These are phyloP conservation scores for Tetrax tetrax DNA, from an alignment of 2,113 vertebrate species.

Conservation along the genomic window DNA sequence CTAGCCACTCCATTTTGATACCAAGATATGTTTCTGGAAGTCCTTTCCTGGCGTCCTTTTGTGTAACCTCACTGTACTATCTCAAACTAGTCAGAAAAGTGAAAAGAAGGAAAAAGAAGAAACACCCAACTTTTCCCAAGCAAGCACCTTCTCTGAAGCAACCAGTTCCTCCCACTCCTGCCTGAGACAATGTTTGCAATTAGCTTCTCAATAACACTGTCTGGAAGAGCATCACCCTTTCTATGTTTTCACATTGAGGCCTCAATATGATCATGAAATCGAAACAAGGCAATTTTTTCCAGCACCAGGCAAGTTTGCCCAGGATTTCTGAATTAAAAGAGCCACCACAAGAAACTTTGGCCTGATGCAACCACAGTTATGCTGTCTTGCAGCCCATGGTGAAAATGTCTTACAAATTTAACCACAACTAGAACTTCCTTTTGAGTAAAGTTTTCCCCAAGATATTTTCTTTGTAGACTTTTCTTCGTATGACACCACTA, in stretches of 20 bases:
- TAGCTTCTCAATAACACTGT: slow-evolving; percentile 8
- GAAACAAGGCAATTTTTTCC: slow-evolving; percentile 31
- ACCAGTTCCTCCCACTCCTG: background rate
- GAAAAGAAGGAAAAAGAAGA: background rate
- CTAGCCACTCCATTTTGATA: background rate
- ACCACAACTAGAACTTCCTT: background rate
- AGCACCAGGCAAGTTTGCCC: background rate
- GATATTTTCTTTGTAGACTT: background rate
- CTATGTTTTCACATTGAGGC: slow-evolving; percentile 27
- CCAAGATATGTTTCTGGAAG: background rate
- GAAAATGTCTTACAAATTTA: background rate
- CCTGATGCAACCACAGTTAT: background rate
- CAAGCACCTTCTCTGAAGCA: background rate
- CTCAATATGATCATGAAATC: slow-evolving; percentile 28
- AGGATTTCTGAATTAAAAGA: background rate
- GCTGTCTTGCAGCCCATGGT: background rate
- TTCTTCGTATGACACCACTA: background rate
- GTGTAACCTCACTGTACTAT: background rate
- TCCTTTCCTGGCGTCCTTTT: background rate
- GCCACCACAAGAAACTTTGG: background rate
- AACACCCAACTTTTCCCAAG: background rate
- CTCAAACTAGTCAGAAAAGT: background rate
- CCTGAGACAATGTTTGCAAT: background rate
- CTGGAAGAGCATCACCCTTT: background rate
- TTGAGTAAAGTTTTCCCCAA: background rate